phyloP scores from a whole-genome alignment of 2,888 invertebrate species.

The Lasioglossum zephyrum region DNA sequence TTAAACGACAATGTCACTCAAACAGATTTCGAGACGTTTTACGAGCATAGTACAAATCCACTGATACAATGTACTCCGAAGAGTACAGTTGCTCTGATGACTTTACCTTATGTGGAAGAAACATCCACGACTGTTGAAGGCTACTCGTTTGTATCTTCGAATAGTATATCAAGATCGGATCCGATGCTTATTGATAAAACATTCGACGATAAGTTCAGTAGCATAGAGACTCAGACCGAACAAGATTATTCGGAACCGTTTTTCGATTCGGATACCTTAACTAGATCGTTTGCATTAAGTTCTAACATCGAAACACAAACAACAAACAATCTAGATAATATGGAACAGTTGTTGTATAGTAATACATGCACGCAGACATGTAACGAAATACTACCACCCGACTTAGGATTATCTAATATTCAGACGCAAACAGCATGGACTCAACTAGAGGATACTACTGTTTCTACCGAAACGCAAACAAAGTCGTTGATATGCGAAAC shows the following conservation, averaged over 20 bases:
- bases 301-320: conserved; percentile 88
- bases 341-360: conserved; percentile 84
- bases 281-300: conserved; percentile 82
- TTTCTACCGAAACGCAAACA: conserved; percentile 88
- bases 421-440: conserved; percentile 88
- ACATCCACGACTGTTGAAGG: conserved; percentile 61
- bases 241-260: conserved; percentile 76
- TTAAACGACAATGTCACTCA: conserved; percentile 77
- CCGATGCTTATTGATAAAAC: conserved; percentile 81
- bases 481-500: conserved; percentile 72
- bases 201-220: conserved; percentile 76
- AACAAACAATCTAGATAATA: conserved; percentile 83
- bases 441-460: conserved; percentile 85
- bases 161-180: conserved; percentile 76
- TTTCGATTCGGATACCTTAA: conserved; percentile 78
- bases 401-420: conserved; percentile 87
- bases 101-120: conserved; percentile 71
- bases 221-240: conserved; percentile 83
- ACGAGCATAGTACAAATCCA: conserved; percentile 66
- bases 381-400: conserved; percentile 85
- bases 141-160: conserved; percentile 66
- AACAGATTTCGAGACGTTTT: conserved; percentile 77
- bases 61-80: conserved; percentile 70
- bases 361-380: conserved; percentile 86
- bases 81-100: conserved; percentile 67